A percentile compares a stretch with the other conserved stretches of the same genome.
Evolutionary conservation across 2,797 vertebrate species (phyloP).

Genomic region (Setipinna tenuifilis): DNA sequence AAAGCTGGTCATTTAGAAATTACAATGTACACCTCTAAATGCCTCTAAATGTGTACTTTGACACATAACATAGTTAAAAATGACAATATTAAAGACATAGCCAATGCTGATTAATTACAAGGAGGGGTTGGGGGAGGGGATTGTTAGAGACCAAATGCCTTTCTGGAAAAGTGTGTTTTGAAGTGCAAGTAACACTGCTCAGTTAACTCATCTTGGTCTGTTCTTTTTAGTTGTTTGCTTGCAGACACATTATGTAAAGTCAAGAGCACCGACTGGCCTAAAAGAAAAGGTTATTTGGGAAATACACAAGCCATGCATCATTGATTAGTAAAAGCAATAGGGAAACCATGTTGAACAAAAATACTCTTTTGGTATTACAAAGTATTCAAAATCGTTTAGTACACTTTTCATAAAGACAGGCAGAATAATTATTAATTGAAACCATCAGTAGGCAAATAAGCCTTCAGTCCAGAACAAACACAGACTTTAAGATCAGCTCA

Average conservation of each 20-base stretch:
- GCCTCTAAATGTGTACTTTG: too few relatives aligned
- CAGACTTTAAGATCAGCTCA: background rate
- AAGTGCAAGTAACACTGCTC: too few relatives aligned
- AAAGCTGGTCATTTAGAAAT: too few relatives aligned
- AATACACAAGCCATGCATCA: background rate
- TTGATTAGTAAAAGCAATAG: background rate
- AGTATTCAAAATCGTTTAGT: background rate
- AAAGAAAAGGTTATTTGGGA: background rate
- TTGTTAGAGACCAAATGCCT: too few relatives aligned
- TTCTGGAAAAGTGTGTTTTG: too few relatives aligned
- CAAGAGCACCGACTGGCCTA: background rate
- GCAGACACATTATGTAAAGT: background rate
- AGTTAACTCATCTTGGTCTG: background rate
- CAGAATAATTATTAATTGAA: background rate
- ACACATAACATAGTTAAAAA: too few relatives aligned
- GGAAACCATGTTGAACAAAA: background rate
- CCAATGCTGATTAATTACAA: too few relatives aligned
- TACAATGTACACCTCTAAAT: too few relatives aligned
- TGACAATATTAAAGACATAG: too few relatives aligned
- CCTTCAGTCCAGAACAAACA: background rate
- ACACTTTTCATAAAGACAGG: background rate
- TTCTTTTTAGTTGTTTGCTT: background rate
- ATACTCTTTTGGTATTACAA: background rate
- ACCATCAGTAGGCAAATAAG: background rate
- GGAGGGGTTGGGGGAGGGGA: too few relatives aligned